A percentile compares a stretch with the other conserved stretches of the same genome.
These are phyloP conservation scores for Eulemur macaco DNA, from an alignment of 2,113 vertebrate species.

Conservation along the genomic window DNA sequence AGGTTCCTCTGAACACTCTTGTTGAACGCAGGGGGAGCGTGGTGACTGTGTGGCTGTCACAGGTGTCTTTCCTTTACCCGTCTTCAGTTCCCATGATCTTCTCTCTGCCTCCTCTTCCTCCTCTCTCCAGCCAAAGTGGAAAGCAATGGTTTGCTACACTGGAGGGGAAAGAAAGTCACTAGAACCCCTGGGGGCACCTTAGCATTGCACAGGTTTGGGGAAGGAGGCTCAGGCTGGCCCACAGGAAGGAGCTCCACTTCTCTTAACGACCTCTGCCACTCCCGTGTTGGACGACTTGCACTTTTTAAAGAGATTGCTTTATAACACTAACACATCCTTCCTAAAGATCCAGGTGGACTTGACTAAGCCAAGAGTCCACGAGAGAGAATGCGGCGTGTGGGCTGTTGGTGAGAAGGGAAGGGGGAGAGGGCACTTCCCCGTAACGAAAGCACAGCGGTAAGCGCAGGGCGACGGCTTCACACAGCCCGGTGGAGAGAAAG, in stretches of 20 bases:
- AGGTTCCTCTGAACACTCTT: neutral
- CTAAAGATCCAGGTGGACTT: conserved; percentile 71
- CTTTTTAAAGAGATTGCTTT: conserved; percentile 85
- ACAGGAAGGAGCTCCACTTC: neutral
- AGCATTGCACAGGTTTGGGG: neutral
- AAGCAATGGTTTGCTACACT: neutral
- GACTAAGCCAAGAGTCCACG: conserved; percentile 68
- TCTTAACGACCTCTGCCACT: conserved; percentile 76
- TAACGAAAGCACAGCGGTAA: neutral
- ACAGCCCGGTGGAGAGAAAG: neutral
- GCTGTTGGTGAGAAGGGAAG: neutral
- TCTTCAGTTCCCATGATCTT: neutral
- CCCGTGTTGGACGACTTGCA: conserved; percentile 84
- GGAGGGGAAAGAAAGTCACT: neutral
- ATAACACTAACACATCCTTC: conserved; percentile 87
- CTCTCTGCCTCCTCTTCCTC: neutral
- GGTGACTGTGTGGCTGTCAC: neutral
- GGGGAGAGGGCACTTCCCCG: neutral
- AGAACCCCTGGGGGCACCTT: neutral
- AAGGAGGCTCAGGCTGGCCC: neutral
- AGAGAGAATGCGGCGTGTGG: conserved; percentile 47
- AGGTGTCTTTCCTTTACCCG: neutral
- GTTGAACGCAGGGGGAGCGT: neutral
- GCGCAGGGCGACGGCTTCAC: neutral
- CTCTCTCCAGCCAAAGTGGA: neutral